A percentile compares a stretch with the other conserved stretches of the same genome.
These are phyloP conservation scores for Drosophila meridionalis DNA, from an alignment of 2,888 invertebrate genomes.

Conservation along the genomic window DNA sequence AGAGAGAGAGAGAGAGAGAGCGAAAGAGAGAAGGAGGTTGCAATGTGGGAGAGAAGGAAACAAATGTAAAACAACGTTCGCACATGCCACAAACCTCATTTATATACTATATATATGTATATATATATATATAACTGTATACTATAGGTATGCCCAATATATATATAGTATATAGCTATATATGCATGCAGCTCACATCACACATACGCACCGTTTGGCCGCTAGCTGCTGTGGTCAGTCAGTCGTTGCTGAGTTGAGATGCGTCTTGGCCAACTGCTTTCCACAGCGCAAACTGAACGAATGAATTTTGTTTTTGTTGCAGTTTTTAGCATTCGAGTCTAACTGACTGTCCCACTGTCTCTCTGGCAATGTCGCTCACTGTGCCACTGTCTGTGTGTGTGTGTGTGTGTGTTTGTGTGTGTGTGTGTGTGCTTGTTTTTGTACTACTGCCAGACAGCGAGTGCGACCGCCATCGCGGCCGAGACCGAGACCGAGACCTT, in stretches of 20 bases:
- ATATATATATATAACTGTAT: not conserved
- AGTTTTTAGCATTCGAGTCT: conserved; percentile 44
- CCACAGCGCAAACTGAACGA: conserved; percentile 65
- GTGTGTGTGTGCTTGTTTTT: conserved; percentile 25
- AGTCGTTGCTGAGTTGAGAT: conserved; percentile 47
- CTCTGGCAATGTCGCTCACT: conserved; percentile 8
- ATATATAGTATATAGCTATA: not conserved
- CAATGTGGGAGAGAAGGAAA: conserved; percentile 16
- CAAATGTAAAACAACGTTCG: conserved; percentile 17
- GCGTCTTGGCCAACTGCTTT: conserved; percentile 70
- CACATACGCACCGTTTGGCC: conserved; percentile 45
- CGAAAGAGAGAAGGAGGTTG: not conserved
- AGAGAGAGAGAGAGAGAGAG: not conserved
- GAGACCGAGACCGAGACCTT: conserved; percentile 65
- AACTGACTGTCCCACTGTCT: conserved; percentile 26
- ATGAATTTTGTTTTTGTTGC: conserved; percentile 64
- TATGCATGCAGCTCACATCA: conserved; percentile 12
- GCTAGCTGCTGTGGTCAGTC: conserved; percentile 46
- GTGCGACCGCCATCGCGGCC: conserved; percentile 45
- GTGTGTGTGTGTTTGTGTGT: not conserved
- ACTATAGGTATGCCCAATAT: not conserved
- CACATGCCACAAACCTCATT: conserved; percentile 36
- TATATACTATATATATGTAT: not conserved
- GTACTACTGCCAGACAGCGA: conserved; percentile 50
- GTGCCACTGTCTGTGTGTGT: not conserved